Base-by-base conservation (phyloP, 1,140 invertebrate genomes). In the Plectrocnemia conspersa region DNA sequence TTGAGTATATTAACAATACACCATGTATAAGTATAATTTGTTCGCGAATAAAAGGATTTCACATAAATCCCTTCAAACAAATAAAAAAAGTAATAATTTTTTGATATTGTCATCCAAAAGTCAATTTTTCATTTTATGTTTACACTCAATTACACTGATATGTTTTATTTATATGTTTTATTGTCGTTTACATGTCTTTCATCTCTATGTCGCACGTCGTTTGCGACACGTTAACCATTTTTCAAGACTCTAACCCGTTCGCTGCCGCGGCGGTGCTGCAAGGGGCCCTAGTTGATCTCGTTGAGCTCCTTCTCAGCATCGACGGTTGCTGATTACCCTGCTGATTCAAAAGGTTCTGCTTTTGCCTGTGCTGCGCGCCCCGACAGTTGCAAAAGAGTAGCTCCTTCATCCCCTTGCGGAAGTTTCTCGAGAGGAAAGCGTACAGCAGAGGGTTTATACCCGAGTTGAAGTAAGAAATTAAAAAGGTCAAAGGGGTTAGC, bases 381-480 rank as follows among this genome's bases (percentile, higher is more conserved):
- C 69, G 63, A 42, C 65, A 72, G 21, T 68, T 72, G 64, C 82
- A 85, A 38, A 80, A 73, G 5, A 85, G 59, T 10, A 86, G 70
- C 64, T 86, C 83, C 32, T 77, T 71, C 82, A 85, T 85, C 3
- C 81, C 82, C 65, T 81, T 81, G 35, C 82, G 76, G 65, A 86
- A 86, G 64, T 86, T 87, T 44, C 85, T 82, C 1, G 88, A 91
- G 35, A 92, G 75, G 65, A 91, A 86, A 1, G 88, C 88, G 68
- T 93, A 93, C 3, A 92, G 77, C 24, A 92, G 69, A 1, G 89
- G 89, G 72, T 92, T 92, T 45, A 91, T 78, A 22, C 84, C 89
- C 6, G 86, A 89, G 75, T 92, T 91, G 67, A 86, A 82, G 64
- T 90, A 93, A 27, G 88, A 83, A 55, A 89, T 79, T 27, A 91